Base-by-base conservation (phyloP, 2,888 invertebrate species). In the Panzeria rudis region DNA sequence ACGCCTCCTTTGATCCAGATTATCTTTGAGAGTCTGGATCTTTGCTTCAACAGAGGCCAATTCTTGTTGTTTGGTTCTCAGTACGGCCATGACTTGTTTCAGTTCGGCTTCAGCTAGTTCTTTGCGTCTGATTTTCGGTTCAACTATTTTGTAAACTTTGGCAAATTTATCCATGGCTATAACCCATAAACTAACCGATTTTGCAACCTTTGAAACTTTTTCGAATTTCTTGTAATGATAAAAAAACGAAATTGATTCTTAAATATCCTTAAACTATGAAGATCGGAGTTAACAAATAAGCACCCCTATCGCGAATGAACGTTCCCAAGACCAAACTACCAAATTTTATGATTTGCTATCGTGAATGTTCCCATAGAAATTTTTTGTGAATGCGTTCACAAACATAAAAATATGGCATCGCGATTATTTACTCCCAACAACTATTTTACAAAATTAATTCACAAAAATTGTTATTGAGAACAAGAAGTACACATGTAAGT, bases 161-260 rank as follows among this genome's bases (percentile, higher is more conserved):
- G 97, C 96, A 90, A 98, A 98, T 90, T 95, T 95, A 89, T 98
- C 97, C 87, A 98, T 96, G 0, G 98, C 98, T 90, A 96, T 94
- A 8, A 98, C 98, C 98, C 98, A 98, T 91, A 98, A 94, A 88
- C 98, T 97, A 93, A 98, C 95, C 9, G 97, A 98, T 88, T 95
- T 96, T 89, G 98, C 97, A 0, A 97, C 98, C 94, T 97, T 95
- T 4, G 96, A 96, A 7, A 96, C 97, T 91, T 96, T 97, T 35
- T 96, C 97, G 0, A 98, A 97, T 87, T 94, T 94, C 87, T 94
- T 62, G 41, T 5, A 35, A 35, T 11, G 17, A 35, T 11, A 17
- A 17, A 9, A 35, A 54, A n/a, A 17, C 47, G 17, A 17, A 17
- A 38, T 29, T 5, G 29, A 29, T 29, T 29, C 29, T 29, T 29